Evolutionary conservation across 2,888 invertebrate genomes (phyloP), one percentile per base, ranked within the genome.

Genomic region (Liodrosophila aerea): DNA sequence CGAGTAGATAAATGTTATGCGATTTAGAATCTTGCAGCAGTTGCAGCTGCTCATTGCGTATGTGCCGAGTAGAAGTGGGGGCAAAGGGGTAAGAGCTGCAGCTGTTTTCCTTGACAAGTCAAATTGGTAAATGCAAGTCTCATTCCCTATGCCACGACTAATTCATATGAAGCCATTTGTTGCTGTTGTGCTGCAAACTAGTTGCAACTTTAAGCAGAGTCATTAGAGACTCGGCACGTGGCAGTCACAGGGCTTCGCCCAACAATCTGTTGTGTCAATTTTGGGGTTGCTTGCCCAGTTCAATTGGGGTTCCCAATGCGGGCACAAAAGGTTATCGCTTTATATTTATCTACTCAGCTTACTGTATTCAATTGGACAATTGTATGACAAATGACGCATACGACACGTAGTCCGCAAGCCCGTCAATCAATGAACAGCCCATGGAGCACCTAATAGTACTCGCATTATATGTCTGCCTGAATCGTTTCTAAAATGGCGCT

Each of bases 401-500:
- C 71, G 44, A 36, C 84, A 71, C 77, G 84, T 76, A 67, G 46
- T 41, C 36, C 49, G 33, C n/a, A 73, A 67, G 46, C 41, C 18
- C 37, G 9, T 11, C 8, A 22, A 65, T 45, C 57, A 73, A 74
- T 56, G 74, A 45, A 45, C 49, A 73, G 56, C 11, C 36, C 52
- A 44, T 60, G 60, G 34, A 56, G 43, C 64, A 64, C 59, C 57
- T 61, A 57, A 69, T 58, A 54, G 70, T 58, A 54, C 54, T 52
- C 54, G 47, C 51, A 50, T 46, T 56, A 33, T 49, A 61, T 74
- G 62, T 82, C 62, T 64, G 52, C 41, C 40, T 31, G 51, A 67
- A 69, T 73, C 66, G 73, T 64, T 69, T 76, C 85, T 76, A 84
- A 84, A 86, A 73, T 67, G 77, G 78, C 71, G 86, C 78, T 86